Evolutionary conservation across 2,113 vertebrate genomes (phyloP).

Genomic region (Cervus canadensis): DNA sequence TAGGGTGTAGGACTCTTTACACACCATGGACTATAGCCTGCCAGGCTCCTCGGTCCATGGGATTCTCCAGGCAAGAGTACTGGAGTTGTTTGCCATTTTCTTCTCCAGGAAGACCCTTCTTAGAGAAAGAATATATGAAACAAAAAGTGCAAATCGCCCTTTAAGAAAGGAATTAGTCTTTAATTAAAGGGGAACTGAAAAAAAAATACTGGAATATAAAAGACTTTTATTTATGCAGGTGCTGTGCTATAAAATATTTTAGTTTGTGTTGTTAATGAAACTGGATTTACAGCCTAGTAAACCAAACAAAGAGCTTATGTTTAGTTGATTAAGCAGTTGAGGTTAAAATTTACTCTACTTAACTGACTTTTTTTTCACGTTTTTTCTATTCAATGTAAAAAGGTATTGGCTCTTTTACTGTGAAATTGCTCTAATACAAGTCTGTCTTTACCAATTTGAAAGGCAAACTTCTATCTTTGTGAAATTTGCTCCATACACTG

Average conservation of each 20-base stretch:
- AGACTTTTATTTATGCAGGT: constrained; percentile 45
- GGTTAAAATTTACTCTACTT: not conserved
- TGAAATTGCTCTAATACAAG: not conserved
- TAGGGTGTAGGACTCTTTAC: not conserved
- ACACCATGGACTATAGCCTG: not conserved
- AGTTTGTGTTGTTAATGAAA: not conserved
- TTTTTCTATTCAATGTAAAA: not conserved
- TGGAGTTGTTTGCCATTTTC: not conserved
- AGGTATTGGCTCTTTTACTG: not conserved
- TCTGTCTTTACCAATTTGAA: not conserved
- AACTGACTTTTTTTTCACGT: not conserved
- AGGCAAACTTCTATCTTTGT: not conserved
- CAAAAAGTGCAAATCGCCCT: not conserved
- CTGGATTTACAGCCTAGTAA: constrained; percentile 37
- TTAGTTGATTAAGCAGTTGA: not conserved
- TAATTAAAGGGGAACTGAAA: constrained; percentile 21
- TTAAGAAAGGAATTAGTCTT: constrained; percentile 43
- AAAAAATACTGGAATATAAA: not conserved
- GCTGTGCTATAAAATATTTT: constrained; percentile 16
- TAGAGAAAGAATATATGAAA: not conserved
- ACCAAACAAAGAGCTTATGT: constrained; percentile 34
- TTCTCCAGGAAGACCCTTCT: not conserved
- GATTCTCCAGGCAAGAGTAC: not conserved
- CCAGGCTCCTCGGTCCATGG: not conserved
- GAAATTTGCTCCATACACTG: not conserved